Percentiles rank a stretch among this genome's conserved stretches.
Evolutionary conservation across 2,888 invertebrate species (phyloP).

Genomic region (Meandrusa payeni): DNA sequence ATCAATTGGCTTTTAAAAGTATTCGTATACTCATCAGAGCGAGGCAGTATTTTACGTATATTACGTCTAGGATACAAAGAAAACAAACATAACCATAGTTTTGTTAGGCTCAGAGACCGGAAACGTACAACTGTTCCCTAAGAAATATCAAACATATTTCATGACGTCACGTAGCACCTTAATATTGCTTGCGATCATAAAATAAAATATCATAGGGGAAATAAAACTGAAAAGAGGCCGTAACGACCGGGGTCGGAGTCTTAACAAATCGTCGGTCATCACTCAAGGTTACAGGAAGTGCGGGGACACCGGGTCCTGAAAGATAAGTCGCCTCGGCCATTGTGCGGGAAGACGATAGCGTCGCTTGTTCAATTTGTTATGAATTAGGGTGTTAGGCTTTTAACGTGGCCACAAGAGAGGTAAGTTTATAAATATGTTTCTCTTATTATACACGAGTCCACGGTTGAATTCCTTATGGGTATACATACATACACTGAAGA

Average conservation of each 20-base stretch:
- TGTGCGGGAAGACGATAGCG: slow-evolving; percentile 57
- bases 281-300: slow-evolving; percentile 61
- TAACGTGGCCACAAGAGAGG: background rate
- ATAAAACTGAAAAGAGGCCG: slow-evolving; percentile 74
- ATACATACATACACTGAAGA: no score
- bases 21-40: no score
- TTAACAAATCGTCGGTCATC: slow-evolving; percentile 77
- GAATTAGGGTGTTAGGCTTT: slow-evolving; percentile 49
- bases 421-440: no score
- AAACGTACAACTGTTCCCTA: slow-evolving; percentile 22
- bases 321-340: slow-evolving; percentile 67
- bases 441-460: no score
- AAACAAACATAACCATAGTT: slow-evolving; percentile 20
- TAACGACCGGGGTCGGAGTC: slow-evolving; percentile 66
- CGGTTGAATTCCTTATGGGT: no score
- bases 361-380: slow-evolving; percentile 65
- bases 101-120: background rate
- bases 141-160: slow-evolving; percentile 42
- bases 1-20: no score
- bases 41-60: no score
- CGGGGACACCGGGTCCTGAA: slow-evolving; percentile 49
- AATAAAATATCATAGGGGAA: slow-evolving; percentile 74
- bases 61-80: no score
- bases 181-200: slow-evolving; percentile 71
- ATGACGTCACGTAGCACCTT: slow-evolving; percentile 55